Percentiles rank a stretch among this genome's conserved stretches.
Conservation (phyloP, 2,797 vertebrate genomes). For the Hippoglossus hippoglossus region DNA sequence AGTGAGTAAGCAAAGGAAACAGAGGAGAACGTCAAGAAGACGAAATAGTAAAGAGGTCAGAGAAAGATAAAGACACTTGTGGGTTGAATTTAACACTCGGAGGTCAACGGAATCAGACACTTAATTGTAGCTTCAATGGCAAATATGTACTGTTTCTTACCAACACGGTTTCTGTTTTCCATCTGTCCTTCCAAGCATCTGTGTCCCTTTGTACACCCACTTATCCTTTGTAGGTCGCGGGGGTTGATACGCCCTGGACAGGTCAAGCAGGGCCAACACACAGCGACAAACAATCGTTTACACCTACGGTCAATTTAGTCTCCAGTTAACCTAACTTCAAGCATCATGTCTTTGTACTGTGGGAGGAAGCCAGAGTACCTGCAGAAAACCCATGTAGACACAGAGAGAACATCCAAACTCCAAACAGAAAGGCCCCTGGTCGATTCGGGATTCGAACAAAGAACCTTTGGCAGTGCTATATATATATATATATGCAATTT, state of each 20-base stretch:
- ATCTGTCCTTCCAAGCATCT: background rate
- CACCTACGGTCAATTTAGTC: background rate
- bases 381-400: background rate
- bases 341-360: background rate
- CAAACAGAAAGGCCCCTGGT: background rate
- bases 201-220: background rate
- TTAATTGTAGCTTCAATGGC: background rate
- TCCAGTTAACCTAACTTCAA: background rate
- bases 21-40: slow-evolving; percentile 11
- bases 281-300: background rate
- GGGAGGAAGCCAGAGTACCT: background rate
- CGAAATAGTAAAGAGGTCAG: slow-evolving; percentile 3
- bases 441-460: too few species aligned
- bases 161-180: background rate
- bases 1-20: slow-evolving; percentile 15
- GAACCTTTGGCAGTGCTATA: too few species aligned
- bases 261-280: background rate
- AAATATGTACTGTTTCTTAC: slow-evolving; percentile 12
- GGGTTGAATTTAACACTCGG: background rate
- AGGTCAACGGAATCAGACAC: background rate
- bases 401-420: background rate
- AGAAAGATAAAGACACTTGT: background rate
- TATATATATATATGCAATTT: too few species aligned
- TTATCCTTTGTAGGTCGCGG: background rate
- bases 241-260: too few species aligned